Evolutionary conservation across 2,113 vertebrate genomes (phyloP), one percentile per base, ranked within the genome.

Genomic region (Cygnus atratus): DNA sequence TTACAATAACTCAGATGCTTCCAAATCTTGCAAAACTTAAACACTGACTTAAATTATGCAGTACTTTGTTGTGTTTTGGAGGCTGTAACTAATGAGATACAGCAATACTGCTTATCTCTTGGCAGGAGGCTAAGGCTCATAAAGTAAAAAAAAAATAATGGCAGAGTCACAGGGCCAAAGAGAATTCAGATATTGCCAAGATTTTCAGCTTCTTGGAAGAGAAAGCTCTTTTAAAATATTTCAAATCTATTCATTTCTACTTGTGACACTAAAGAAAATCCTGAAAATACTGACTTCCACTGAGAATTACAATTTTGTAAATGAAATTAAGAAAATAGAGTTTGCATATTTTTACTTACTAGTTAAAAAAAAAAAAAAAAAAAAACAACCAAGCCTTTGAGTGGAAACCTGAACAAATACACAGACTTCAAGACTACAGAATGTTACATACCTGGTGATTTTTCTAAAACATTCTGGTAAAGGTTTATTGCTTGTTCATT

Each of bases 401-500:
- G 24, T 2, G 0, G 17, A 37, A 90, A 79, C 71, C 24, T 50
- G 46, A 71, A 52, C 13, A 75, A 58, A 68, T 41, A 39, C 29
- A 66, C 6, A 24, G 4, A 7, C 2, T 61, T 43, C 8, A 52
- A 71, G 2, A 5, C 62, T 52, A 67, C 62, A 74, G 82, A 54
- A 48, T 6, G 3, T 7, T n/a, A 72, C 15, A 44, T 81, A 98
- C 97, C 96, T 97, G 98, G 96, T 5, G 39, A 84, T 87, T 93
- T 95, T 88, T 97, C 50, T 61, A 98, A 77, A 77, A 97, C 70
- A n/a, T 97, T 92, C 33, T 74, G 89, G 59, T 96, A 98, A 48
- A 97, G 57, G n/a, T 57, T 83, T 74, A 98, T 77, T 52, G 97
- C 95, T n/a, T 93, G 78, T 39, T 98, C 93, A 5, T 96, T 96